Percentiles rank a stretch among this genome's conserved stretches.
Conservation (phyloP, 2,797 vertebrate genomes). For the Sphenodon punctatus region DNA sequence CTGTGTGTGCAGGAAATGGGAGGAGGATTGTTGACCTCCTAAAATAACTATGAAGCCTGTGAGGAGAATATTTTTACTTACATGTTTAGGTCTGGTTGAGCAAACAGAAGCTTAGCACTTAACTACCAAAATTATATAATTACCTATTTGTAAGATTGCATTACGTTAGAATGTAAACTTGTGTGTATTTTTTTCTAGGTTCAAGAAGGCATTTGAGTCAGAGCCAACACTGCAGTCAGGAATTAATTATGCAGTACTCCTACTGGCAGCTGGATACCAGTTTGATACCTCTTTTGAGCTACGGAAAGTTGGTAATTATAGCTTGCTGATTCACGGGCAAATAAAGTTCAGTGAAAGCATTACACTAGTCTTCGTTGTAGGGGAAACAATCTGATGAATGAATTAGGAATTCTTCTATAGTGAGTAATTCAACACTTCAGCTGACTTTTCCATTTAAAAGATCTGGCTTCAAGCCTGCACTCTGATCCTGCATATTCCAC, state of each 20-base stretch:
- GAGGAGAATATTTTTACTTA: conserved; percentile 63
- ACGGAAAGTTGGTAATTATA: conserved; percentile 94
- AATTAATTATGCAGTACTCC: conserved; percentile 96
- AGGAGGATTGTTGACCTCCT: conserved; percentile 38
- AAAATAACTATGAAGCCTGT: conserved; percentile 59
- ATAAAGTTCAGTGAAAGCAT: neutral
- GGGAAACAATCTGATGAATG: neutral
- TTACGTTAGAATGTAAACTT: conserved; percentile 67
- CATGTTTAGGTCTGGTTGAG: conserved; percentile 48
- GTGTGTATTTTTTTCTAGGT: conserved; percentile 82
- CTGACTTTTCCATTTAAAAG: neutral
- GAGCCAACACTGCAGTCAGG: conserved; percentile 97
- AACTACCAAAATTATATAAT: conserved; percentile 24
- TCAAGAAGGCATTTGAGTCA: conserved; percentile 94
- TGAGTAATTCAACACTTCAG: neutral
- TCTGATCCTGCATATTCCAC: neutral
- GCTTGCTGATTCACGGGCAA: conserved; percentile 53
- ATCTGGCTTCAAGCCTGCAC: neutral
- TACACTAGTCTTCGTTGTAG: neutral
- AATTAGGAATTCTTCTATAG: neutral
- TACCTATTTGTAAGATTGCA: conserved; percentile 13
- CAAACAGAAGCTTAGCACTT: conserved; percentile 68
- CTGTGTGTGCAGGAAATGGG: conserved; percentile 17
- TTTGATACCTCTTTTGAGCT: conserved; percentile 97
- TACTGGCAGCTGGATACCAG: conserved; percentile 93